These are phyloP conservation scores for Oppia nitens DNA, from an alignment of 1,140 invertebrate species.

Conservation along the genomic window DNA sequence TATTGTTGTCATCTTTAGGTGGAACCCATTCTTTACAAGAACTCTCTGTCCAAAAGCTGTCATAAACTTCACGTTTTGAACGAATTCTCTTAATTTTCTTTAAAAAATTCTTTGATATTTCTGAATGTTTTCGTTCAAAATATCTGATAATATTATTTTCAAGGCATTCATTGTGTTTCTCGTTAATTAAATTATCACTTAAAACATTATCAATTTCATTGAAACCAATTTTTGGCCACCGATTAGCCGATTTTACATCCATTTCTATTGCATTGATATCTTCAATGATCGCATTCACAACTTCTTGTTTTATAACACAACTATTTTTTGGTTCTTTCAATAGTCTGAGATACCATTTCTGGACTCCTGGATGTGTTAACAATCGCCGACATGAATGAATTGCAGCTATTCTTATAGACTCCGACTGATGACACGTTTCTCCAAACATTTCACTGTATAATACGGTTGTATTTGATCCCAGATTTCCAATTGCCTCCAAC, in stretches of 20 bases:
- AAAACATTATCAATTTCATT: not conserved
- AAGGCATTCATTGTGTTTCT: not conserved
- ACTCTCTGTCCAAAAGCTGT: slow-evolving; percentile 8
- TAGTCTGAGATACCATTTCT: not conserved
- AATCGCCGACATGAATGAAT: not conserved
- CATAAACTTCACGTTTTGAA: not conserved
- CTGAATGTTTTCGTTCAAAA: not conserved
- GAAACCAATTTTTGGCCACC: not conserved
- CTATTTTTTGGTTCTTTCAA: not conserved
- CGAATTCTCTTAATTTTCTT: not conserved
- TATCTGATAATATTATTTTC: not conserved
- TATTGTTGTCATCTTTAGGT: not conserved
- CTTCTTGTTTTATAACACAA: not conserved
- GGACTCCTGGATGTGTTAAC: not conserved
- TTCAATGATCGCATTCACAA: not conserved
- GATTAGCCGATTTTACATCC: not conserved
- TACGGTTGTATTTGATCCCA: not conserved
- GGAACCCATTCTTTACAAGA: not conserved
- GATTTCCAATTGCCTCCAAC: slow-evolving; percentile 17
- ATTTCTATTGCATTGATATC: not conserved
- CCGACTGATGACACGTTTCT: not conserved
- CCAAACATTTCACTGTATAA: not conserved
- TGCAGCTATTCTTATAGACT: not conserved
- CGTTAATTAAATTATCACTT: not conserved
- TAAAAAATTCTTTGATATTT: not conserved